Conservation (phyloP, 1,140 invertebrate species). For the Lanistes nyassanus region DNA sequence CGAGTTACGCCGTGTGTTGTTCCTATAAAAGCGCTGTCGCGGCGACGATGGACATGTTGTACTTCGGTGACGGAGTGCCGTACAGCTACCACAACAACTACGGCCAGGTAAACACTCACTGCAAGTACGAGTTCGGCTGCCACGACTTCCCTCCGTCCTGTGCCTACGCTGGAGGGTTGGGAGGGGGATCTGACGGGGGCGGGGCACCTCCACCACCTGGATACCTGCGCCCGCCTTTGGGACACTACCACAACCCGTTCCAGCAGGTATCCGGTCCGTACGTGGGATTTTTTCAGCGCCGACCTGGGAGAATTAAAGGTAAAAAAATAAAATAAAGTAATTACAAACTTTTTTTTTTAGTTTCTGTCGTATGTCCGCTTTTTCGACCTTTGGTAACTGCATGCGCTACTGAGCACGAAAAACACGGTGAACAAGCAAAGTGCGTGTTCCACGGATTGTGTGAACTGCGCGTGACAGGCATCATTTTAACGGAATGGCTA, state of each 20-base stretch:
- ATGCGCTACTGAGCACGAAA: too few species aligned
- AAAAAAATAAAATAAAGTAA: slow-evolving; percentile 9
- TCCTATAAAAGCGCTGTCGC: slow-evolving; percentile 13
- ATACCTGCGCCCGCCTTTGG: slow-evolving; percentile 15
- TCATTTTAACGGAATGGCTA: too few species aligned
- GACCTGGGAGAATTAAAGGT: slow-evolving; percentile 31
- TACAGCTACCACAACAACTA: slow-evolving; percentile 29
- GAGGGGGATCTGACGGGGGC: slow-evolving; percentile 11
- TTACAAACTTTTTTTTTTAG: too few species aligned
- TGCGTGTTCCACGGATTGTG: too few species aligned
- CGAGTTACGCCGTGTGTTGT: too few species aligned
- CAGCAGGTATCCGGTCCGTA: slow-evolving; percentile 19
- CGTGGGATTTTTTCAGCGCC: slow-evolving; percentile 28
- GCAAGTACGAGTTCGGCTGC: slow-evolving; percentile 28
- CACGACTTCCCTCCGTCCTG: slow-evolving; percentile 31
- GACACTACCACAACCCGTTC: slow-evolving; percentile 26
- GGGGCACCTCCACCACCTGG: background rate
- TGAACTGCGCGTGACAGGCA: too few species aligned
- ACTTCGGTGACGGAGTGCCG: slow-evolving; percentile 32
- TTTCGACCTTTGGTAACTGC: too few species aligned
- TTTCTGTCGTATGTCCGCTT: too few species aligned
- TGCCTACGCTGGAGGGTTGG: slow-evolving; percentile 23
- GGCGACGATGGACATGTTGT: slow-evolving; percentile 32
- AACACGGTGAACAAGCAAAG: too few species aligned
- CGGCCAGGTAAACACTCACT: slow-evolving; percentile 26